Conservation (phyloP, 2,888 invertebrate species). For the Aphrophora alni region DNA sequence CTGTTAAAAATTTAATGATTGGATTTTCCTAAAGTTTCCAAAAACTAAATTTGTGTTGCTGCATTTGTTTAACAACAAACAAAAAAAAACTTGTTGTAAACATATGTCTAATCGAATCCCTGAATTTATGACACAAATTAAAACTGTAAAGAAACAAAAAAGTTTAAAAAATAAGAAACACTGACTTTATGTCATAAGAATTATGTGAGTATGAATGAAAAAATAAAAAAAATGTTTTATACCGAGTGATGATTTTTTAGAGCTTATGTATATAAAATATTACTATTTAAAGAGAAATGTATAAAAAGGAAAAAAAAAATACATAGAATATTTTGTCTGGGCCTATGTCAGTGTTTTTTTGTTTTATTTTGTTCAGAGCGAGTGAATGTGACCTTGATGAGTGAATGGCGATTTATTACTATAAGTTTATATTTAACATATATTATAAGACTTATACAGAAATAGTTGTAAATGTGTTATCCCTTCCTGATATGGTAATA, state of each 20-base stretch:
- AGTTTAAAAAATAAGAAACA: conserved; percentile 27
- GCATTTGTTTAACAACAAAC: background rate
- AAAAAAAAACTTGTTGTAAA: background rate
- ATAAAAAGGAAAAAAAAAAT: conserved; percentile 32
- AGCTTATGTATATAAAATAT: conserved; percentile 51
- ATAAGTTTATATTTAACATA: conserved; percentile 34
- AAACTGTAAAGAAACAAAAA: background rate
- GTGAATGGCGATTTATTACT: conserved; percentile 24
- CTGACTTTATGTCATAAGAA: conserved; percentile 35
- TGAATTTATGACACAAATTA: background rate
- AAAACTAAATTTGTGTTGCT: no score
- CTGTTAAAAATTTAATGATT: no score
- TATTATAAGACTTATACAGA: conserved; percentile 36
- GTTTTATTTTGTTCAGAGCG: background rate
- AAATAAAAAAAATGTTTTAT: conserved; percentile 48
- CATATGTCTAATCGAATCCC: background rate
- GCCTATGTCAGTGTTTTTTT: conserved; percentile 29
- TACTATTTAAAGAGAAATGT: conserved; percentile 45
- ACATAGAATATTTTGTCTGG: conserved; percentile 37
- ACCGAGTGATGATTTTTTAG: conserved; percentile 50
- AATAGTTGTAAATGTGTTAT: conserved; percentile 35
- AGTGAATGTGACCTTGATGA: conserved; percentile 23
- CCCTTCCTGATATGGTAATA: conserved; percentile 22
- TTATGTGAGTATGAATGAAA: conserved; percentile 38
- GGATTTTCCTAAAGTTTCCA: no score